Conservation (phyloP, 2,797 vertebrate genomes). For the Aselliscus stoliczkanus region DNA sequence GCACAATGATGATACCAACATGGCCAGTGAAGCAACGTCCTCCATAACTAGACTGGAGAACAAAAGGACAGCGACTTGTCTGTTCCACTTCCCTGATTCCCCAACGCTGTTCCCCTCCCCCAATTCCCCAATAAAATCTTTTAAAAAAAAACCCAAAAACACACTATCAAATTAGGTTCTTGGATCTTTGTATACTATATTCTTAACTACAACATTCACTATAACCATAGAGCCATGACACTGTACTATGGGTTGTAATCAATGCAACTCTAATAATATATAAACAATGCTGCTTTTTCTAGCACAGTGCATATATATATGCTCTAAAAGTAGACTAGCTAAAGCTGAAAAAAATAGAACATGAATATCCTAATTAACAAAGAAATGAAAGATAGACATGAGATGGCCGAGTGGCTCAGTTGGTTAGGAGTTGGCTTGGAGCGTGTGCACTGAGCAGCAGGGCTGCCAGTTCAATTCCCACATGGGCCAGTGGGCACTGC, state of each 20-base stretch:
- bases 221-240: not conserved
- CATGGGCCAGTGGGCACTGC: too few species aligned
- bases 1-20: too few species aligned
- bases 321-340: not conserved
- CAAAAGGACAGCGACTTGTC: too few species aligned
- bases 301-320: not conserved
- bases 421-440: too few species aligned
- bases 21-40: too few species aligned
- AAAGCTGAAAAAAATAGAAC: slow-evolving; percentile 20
- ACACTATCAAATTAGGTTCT: not conserved
- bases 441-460: too few species aligned
- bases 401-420: too few species aligned
- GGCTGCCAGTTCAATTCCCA: too few species aligned
- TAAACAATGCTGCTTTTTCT: not conserved
- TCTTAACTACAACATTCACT: not conserved
- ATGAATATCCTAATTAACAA: slow-evolving; percentile 11
- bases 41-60: too few species aligned
- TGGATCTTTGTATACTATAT: not conserved
- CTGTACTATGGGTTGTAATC: not conserved
- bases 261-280: not conserved
- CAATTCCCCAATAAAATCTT: too few species aligned
- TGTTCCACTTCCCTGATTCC: too few species aligned
- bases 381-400: slow-evolving; percentile 40
- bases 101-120: too few species aligned
- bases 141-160: slow-evolving; percentile 29